These are phyloP conservation scores for Drosophila cracens DNA, from an alignment of 2,888 invertebrate species.

Conservation along the genomic window DNA sequence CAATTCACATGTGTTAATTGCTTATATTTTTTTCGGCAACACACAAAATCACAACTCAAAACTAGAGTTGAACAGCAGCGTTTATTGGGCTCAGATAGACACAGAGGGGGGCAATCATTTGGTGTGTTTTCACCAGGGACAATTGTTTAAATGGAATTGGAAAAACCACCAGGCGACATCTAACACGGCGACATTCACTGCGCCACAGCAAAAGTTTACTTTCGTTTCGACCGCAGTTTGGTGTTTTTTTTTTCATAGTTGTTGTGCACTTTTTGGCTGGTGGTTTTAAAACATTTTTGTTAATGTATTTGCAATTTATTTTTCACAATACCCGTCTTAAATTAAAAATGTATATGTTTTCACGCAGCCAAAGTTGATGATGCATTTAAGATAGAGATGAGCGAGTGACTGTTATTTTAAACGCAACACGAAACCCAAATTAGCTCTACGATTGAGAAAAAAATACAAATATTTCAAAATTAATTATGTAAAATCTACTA, in stretches of 20 bases:
- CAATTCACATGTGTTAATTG: slow-evolving; percentile 72
- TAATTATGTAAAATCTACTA: neutral
- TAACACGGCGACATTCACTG: slow-evolving; percentile 46
- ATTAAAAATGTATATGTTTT: slow-evolving; percentile 42
- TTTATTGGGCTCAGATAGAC: slow-evolving; percentile 35
- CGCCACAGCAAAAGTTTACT: slow-evolving; percentile 57
- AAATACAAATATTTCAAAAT: neutral
- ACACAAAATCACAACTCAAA: slow-evolving; percentile 31
- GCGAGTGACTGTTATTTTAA: slow-evolving; percentile 1
- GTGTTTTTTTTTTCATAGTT: slow-evolving; percentile 15
- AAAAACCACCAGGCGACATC: slow-evolving; percentile 55
- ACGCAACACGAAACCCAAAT: slow-evolving; percentile 1
- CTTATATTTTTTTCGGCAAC: slow-evolving; percentile 30
- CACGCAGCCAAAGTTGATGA: slow-evolving; percentile 8
- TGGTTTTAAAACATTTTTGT: slow-evolving; percentile 52
- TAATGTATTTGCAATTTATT: slow-evolving; percentile 16
- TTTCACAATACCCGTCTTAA: slow-evolving; percentile 27
- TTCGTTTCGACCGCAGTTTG: slow-evolving; percentile 74
- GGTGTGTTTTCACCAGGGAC: slow-evolving; percentile 48
- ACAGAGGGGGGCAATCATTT: slow-evolving; percentile 8
- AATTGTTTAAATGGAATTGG: slow-evolving; percentile 60
- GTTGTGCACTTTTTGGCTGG: slow-evolving; percentile 40
- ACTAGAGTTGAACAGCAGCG: slow-evolving; percentile 30
- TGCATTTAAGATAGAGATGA: neutral
- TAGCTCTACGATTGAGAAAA: neutral